Evolutionary conservation across 2,888 invertebrate genomes (phyloP), one percentile per base, ranked within the genome.

Genomic region (Macropis europaea): DNA sequence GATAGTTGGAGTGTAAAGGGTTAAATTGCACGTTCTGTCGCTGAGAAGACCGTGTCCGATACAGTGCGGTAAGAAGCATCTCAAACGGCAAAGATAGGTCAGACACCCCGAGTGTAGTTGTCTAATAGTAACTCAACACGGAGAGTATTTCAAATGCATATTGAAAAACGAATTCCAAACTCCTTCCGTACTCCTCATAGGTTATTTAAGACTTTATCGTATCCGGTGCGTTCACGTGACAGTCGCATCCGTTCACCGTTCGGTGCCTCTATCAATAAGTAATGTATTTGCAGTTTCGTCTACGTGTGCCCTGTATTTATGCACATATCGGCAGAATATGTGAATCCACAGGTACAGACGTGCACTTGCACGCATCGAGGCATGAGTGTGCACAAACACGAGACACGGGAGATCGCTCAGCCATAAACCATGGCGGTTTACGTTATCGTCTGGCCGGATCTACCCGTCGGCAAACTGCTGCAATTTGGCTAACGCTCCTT

Each of bases 361-460:
- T 32, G 40, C 30, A 45, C 50, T 50, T 52, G 34, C 34, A 45
- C 73, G 53, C 50, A 40, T 30, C 28, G 19, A 30, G 28, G 2
- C 69, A 54, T 28, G 28, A 32, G 30, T 47, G 72, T 61, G 63
- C 61, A 68, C 63, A 60, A 50, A 74, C 64, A 59, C 62, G 64
- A 63, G 66, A 60, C 70, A 70, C 69, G 73, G 82, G 82, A 77
- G 82, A 80, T 82, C 84, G 82, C 80, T 79, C 82, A 81, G 78
- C 83, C 84, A 87, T 88, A 88, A 88, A 87, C 87, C 86, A 87
- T 84, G 74, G 83, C 73, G 86, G 86, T 87, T 86, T 85, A 79
- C 84, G 85, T 87, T 87, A 88, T 88, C 87, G 84, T 77, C 82
- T 80, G 67, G 82, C 77, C 82, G 84, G 81, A 88, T 87, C 86